Percentiles rank a stretch among this genome's conserved stretches.
Evolutionary conservation across 1,140 invertebrate species (phyloP).

Genomic region (Caerostris extrusa): DNA sequence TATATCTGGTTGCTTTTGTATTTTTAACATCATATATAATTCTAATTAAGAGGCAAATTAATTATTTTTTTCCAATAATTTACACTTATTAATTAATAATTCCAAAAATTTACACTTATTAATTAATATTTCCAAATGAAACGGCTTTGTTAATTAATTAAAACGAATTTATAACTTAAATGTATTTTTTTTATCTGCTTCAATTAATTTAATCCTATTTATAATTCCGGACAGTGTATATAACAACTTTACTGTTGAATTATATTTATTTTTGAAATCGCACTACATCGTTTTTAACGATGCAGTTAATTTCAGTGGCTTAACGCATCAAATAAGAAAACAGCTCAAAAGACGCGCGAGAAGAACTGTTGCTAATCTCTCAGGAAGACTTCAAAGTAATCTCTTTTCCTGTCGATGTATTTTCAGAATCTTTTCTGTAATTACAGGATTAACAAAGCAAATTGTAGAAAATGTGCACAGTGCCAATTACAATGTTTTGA

Average conservation of each 20-base stretch:
- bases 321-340: not conserved
- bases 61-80: too few relatives aligned
- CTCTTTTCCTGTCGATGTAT: not conserved
- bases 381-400: not conserved
- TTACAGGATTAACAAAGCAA: not conserved
- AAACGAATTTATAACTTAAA: too few relatives aligned
- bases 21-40: too few relatives aligned
- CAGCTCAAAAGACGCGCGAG: not conserved
- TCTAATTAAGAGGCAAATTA: too few relatives aligned
- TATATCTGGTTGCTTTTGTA: too few relatives aligned
- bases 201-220: too few relatives aligned
- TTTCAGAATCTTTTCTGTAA: not conserved
- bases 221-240: too few relatives aligned
- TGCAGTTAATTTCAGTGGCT: not conserved
- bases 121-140: too few relatives aligned
- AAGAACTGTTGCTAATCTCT: slow-evolving; percentile 3
- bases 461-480: not conserved
- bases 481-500: not conserved
- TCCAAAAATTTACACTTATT: too few relatives aligned
- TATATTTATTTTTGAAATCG: not conserved
- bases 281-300: not conserved
- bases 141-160: too few relatives aligned
- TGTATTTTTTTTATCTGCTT: too few relatives aligned
- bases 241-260: not conserved
- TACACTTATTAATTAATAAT: too few relatives aligned